Conservation (phyloP, 23 tunicate species). For the Trididemnum miniatum region DNA sequence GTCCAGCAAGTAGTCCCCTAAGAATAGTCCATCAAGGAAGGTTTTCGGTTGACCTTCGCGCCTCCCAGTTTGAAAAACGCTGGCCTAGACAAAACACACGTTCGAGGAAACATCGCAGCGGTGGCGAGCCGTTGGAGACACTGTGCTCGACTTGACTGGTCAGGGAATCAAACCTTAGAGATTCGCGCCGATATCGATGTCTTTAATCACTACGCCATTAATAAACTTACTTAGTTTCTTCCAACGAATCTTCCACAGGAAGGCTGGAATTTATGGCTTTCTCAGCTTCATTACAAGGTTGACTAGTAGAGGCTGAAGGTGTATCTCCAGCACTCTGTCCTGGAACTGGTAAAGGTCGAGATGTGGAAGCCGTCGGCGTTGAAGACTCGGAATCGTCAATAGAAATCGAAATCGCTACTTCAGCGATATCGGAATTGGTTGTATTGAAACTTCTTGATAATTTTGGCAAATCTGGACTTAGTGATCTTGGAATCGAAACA, state of each 20-base stretch:
- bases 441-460: not conserved
- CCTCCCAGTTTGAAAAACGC: too few relatives aligned
- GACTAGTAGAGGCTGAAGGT: not conserved
- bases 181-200: too few relatives aligned
- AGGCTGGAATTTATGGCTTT: not conserved
- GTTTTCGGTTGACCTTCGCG: too few relatives aligned
- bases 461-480: not conserved
- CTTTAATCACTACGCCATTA: too few relatives aligned
- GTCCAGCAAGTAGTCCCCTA: too few relatives aligned
- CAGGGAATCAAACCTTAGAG: not conserved
- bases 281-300: not conserved
- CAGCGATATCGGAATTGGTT: not conserved
- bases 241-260: not conserved
- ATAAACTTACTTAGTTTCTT: not conserved
- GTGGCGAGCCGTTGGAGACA: too few relatives aligned
- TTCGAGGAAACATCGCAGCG: too few relatives aligned
- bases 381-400: not conserved
- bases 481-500: not conserved
- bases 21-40: too few relatives aligned
- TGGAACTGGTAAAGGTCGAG: not conserved
- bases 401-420: not conserved
- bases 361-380: not conserved
- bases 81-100: too few relatives aligned
- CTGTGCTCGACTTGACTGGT: too few relatives aligned
- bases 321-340: not conserved